These are phyloP conservation scores for Hippocampus barbouri DNA, from an alignment of 2,113 vertebrate species.

Conservation along the genomic window DNA sequence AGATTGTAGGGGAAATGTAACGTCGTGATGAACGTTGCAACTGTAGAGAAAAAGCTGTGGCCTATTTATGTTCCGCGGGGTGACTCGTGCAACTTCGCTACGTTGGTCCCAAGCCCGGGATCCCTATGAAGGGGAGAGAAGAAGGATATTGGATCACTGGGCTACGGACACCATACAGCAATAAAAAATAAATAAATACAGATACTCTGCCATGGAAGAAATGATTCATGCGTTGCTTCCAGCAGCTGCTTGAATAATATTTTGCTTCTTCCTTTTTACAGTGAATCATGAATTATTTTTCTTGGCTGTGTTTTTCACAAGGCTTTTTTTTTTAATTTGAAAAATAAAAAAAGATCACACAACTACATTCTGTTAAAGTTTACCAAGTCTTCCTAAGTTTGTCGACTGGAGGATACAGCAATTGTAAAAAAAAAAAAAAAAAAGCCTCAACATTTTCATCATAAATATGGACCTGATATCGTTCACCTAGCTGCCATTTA, in stretches of 20 bases:
- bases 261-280: not conserved
- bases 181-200: not conserved
- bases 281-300: not conserved
- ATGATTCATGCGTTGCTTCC: not conserved
- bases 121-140: not conserved
- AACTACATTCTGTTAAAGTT: not conserved
- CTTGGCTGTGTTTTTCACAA: not conserved
- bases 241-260: not conserved
- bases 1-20: constrained; percentile 31
- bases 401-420: not conserved
- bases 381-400: not conserved
- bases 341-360: not conserved
- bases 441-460: not conserved
- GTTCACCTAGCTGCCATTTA: constrained; percentile 22
- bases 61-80: constrained; percentile 3
- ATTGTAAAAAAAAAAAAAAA: not conserved
- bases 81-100: not conserved
- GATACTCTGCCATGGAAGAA: too few relatives aligned
- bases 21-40: constrained; percentile 2
- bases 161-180: not conserved
- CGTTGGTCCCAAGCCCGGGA: not conserved
- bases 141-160: not conserved
- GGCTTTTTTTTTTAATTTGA: not conserved
- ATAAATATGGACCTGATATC: not conserved
- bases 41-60: constrained; percentile 18